phyloP scores from a whole-genome alignment of 2,888 invertebrate genomes.

The Volucella inflata region DNA sequence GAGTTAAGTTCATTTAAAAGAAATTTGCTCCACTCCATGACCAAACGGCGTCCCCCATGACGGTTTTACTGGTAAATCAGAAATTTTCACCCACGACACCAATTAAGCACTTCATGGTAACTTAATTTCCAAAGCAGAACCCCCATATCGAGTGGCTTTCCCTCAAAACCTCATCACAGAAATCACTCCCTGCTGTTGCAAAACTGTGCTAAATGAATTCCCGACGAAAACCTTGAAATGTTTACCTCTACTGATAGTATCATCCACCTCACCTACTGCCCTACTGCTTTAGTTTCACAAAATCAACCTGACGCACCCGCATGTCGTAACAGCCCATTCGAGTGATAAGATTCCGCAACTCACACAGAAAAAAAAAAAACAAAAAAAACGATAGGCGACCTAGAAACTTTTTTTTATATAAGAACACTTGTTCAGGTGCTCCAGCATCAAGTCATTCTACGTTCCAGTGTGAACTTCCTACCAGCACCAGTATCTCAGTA shows the following conservation, averaged over 20 bases:
- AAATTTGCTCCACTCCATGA: no score
- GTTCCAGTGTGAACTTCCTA: not conserved
- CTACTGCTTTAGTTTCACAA: slow-evolving; percentile 30
- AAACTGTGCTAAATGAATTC: slow-evolving; percentile 23
- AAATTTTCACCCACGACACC: no score
- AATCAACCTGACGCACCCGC: slow-evolving; percentile 37
- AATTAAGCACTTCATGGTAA: not conserved
- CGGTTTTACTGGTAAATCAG: no score
- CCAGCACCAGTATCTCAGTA: not conserved
- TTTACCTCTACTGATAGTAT: slow-evolving; percentile 31
- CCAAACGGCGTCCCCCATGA: no score
- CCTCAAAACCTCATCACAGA: not conserved
- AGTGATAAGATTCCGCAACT: slow-evolving; percentile 29
- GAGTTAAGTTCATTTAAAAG: no score
- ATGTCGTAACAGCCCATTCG: slow-evolving; percentile 26
- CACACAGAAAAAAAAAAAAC: not conserved
- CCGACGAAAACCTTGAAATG: slow-evolving; percentile 32
- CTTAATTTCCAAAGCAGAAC: not conserved
- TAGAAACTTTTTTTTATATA: slow-evolving; percentile 58
- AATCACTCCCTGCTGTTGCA: slow-evolving; percentile 10
- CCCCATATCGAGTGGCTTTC: not conserved
- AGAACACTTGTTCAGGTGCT: slow-evolving; percentile 45
- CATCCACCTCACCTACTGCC: slow-evolving; percentile 37
- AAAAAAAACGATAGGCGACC: slow-evolving; percentile 3
- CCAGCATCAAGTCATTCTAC: slow-evolving; percentile 53